Evolutionary conservation across 1,140 invertebrate genomes (phyloP).

Genomic region (Homalodisca vitripennis): DNA sequence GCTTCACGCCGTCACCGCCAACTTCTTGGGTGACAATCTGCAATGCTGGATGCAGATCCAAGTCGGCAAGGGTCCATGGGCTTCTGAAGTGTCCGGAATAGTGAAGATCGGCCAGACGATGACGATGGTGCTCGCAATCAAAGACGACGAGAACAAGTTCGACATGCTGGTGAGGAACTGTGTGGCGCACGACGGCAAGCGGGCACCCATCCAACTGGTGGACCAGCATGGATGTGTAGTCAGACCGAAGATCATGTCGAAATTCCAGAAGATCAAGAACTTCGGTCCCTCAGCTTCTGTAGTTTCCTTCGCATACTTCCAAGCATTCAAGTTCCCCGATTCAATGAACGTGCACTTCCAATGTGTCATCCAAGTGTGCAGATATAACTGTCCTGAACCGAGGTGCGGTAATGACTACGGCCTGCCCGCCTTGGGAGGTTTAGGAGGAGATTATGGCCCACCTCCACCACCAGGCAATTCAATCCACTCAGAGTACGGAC

Average conservation of each 20-base stretch:
- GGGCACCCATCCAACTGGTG: conserved; percentile 91
- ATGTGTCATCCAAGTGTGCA: conserved; percentile 92
- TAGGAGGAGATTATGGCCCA: conserved; percentile 32
- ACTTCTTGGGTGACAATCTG: conserved; percentile 93
- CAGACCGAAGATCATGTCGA: conserved; percentile 87
- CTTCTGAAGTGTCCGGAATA: conserved; percentile 89
- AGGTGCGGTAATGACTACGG: conserved; percentile 51
- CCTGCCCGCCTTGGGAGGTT: conserved; percentile 27
- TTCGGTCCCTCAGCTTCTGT: conserved; percentile 91
- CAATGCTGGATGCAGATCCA: conserved; percentile 95
- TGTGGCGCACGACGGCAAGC: conserved; percentile 91
- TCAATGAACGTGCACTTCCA: conserved; percentile 97
- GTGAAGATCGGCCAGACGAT: conserved; percentile 96
- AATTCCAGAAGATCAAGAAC: conserved; percentile 94
- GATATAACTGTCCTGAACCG: conserved; percentile 89
- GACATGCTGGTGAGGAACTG: conserved; percentile 95
- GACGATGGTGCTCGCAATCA: conserved; percentile 96
- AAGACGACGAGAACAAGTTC: conserved; percentile 94
- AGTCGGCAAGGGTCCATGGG: conserved; percentile 94
- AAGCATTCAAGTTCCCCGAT: conserved; percentile 94
- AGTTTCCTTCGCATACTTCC: conserved; percentile 89
- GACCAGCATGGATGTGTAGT: conserved; percentile 92
- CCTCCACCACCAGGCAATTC: conserved; percentile 36
- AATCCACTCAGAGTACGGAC: conserved; percentile 64
- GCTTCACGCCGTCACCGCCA: conserved; percentile 88